Base-by-base conservation (phyloP, 2,113 vertebrate genomes). In the Odobenus rosmarus region DNA sequence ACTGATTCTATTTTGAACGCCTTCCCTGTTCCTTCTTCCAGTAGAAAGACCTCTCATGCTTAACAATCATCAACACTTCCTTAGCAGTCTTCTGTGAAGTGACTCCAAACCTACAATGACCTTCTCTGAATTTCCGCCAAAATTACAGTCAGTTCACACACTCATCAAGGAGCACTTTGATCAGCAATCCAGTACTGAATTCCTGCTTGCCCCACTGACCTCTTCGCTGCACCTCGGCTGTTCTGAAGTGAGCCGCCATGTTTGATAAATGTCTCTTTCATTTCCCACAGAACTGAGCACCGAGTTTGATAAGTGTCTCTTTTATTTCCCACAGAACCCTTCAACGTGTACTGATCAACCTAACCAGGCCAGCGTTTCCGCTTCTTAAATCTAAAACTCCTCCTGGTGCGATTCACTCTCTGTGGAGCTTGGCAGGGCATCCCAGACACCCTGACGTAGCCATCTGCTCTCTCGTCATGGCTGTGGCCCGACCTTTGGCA, bases 81-180 rank as follows among this genome's bases (percentile, higher is more conserved):
- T 79, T 69, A 46, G 61, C 88, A 93, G 24, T 18, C 71, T 77
- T 80, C 16, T 94, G 57, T 93, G 39, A 92, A 96, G 90, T 77
- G 76, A 90, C 5, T 93, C 59, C 55, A 97, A 88, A 72, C 7
- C 7, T 49, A 86, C 57, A 28, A 46, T 74, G 82, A 59, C 62
- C 19, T 88, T 80, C 15, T 96, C 46, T 83, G 51, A 96, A 79
- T 81, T 89, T 90, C 81, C 79, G 46, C 71, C 24, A 13, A 31
- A 95, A 94, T 51, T 12, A 81, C 8, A 89, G 23, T 77, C 59
- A 33, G 18, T 93, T 42, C 61, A 62, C 8, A 18, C 3, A 10
- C 3, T 89, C 53, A 85, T 93, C 74, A 74, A n/a, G 2, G 61
- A 88, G 64, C 15, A 16, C 46, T 80, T 93, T 67, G 49, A 49